phyloP scores from a whole-genome alignment of 2,797 vertebrate genomes.

The Enteromius radiatus region DNA sequence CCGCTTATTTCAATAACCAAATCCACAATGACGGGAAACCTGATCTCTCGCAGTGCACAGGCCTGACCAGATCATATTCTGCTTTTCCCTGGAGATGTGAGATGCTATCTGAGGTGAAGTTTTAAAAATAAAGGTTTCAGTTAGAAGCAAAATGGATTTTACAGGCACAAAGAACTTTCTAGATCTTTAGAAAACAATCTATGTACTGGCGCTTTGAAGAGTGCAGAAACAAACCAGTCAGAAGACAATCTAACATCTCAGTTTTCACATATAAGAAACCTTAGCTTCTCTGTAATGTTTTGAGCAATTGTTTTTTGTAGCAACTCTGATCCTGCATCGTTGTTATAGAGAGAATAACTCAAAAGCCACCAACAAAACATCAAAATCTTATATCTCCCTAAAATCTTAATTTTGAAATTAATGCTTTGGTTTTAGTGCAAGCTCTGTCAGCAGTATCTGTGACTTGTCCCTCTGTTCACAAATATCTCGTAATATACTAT shows the following conservation, averaged over 20 bases:
- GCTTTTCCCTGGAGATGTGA: slow-evolving; percentile 1
- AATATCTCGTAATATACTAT: background rate
- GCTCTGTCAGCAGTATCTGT: background rate
- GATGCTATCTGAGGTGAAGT: background rate
- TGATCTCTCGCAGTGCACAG: background rate
- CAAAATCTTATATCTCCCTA: background rate
- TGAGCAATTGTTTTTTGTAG: background rate
- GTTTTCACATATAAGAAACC: background rate
- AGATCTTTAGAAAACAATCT: slow-evolving; percentile 12
- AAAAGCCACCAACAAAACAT: background rate
- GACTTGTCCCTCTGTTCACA: background rate
- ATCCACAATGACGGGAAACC: slow-evolving; percentile 28
- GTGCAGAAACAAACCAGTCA: background rate
- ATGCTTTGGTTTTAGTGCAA: background rate
- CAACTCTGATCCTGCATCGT: background rate
- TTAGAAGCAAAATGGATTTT: background rate
- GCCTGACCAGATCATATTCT: slow-evolving; percentile 12
- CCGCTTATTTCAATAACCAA: slow-evolving; percentile 23
- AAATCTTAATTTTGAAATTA: background rate
- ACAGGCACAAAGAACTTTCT: background rate
- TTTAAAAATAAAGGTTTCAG: slow-evolving; percentile 6
- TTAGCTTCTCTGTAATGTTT: background rate
- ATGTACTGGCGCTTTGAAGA: background rate
- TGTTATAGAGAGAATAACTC: background rate
- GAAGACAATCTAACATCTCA: background rate